These are phyloP conservation scores for Procambarus virginalis DNA, from an alignment of 1,140 invertebrate genomes.

Conservation along the genomic window DNA sequence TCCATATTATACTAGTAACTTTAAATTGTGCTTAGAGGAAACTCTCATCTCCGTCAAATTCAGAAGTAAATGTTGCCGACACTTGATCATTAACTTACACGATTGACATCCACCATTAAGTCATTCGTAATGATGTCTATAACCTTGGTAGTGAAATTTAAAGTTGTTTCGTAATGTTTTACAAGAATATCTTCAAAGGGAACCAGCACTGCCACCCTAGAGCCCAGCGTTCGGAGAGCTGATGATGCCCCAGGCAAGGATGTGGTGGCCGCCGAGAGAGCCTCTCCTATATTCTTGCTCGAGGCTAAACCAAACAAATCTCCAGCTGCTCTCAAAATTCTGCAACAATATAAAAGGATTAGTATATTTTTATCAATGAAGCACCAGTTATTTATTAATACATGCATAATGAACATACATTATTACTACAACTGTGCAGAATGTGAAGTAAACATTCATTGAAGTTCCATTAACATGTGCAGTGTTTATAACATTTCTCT, in stretches of 20 bases:
- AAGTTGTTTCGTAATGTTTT: not conserved
- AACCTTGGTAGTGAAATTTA: conserved; percentile 12
- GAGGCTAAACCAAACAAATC: not conserved
- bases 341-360: not conserved
- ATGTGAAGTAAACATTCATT: too few relatives aligned
- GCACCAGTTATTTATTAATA: too few relatives aligned
- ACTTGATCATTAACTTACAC: conserved; percentile 23
- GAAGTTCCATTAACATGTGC: too few relatives aligned
- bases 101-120: conserved; percentile 46
- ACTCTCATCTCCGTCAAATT: not conserved
- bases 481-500: too few relatives aligned
- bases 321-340: conserved; percentile 19
- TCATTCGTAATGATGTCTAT: not conserved
- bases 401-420: too few relatives aligned
- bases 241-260: not conserved
- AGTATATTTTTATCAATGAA: too few relatives aligned
- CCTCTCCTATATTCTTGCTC: not conserved
- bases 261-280: not conserved
- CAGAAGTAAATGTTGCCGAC: not conserved
- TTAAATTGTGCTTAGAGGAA: too few relatives aligned
- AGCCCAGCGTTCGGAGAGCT: conserved; percentile 21
- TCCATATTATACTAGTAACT: too few relatives aligned
- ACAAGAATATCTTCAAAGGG: conserved; percentile 24
- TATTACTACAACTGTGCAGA: too few relatives aligned
- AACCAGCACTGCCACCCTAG: conserved; percentile 22